phyloP scores from a whole-genome alignment of 1,140 invertebrate genomes.

The Pseudomyrmex concolor region DNA sequence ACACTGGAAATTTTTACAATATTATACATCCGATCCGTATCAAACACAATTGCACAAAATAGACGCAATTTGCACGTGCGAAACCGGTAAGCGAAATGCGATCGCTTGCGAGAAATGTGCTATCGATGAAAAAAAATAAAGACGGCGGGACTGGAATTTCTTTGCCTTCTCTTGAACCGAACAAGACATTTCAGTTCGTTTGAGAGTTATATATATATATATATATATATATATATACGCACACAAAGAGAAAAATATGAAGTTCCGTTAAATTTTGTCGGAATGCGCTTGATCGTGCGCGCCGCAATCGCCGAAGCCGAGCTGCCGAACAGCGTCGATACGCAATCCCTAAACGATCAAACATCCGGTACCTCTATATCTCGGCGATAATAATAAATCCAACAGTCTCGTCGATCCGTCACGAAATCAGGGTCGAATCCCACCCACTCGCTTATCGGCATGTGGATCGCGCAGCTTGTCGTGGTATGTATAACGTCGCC shows the following conservation, averaged over 20 bases:
- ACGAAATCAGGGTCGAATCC: conserved; percentile 59
- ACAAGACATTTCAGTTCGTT: too few species aligned
- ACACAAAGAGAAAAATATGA: too few species aligned
- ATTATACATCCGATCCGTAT: neutral
- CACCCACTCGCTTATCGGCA: conserved; percentile 13
- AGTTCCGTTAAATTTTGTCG: too few species aligned
- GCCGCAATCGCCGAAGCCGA: conserved; percentile 20
- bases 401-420: conserved; percentile 6
- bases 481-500: conserved; percentile 5
- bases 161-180: neutral
- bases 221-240: too few species aligned
- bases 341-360: conserved; percentile 47
- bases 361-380: conserved; percentile 63
- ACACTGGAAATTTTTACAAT: too few species aligned
- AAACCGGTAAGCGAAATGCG: conserved; percentile 56
- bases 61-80: neutral
- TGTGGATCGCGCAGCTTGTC: neutral
- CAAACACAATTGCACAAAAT: conserved; percentile 52
- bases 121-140: conserved; percentile 49
- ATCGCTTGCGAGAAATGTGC: conserved; percentile 56
- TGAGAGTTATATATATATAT: too few species aligned
- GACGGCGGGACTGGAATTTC: neutral
- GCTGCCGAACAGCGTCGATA: too few species aligned
- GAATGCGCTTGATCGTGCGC: too few species aligned
- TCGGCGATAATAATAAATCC: conserved; percentile 68